Evolutionary conservation across 2,113 vertebrate species (phyloP), one percentile per base, ranked within the genome.

Genomic region (Emydura subglobosa): DNA sequence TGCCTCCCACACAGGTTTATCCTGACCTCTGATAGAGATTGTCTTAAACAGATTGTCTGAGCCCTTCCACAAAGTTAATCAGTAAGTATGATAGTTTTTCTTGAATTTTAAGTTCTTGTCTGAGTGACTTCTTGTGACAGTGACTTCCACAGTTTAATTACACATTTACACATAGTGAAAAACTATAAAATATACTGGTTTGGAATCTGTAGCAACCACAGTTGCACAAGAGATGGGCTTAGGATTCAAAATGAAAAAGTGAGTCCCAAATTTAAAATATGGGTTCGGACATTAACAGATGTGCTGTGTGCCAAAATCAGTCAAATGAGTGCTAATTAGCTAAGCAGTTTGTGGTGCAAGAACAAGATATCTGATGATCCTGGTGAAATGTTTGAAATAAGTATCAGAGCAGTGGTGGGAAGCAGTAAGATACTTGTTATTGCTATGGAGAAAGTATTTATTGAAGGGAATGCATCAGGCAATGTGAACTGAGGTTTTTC

Each of bases 291-390:
- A 14, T 51, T 86, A 16, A 1, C 5, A 47, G 78, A 13, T 2
- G 3, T 44, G 12, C 31, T 68, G 22, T 83, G 89, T 84, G 51
- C 31, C 83, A 89, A 25, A 79, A 21, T 44, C 49, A 65, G 42
- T 61, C 50, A 50, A 53, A 24, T 93, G 31, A 65, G 24, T 19
- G 39, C 44, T 89, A 57, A 76, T 68, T 85, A 86, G 65, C 27
- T 74, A 78, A 53, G 54, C 68, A 90, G 31, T 17, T 89, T 59
- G 2, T 27, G 47, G 6, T 7, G 21, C 84, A 44, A 78, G 42
- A 94, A 83, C 4, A 57, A 91, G 85, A 31, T 8, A 83, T 79
- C 81, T 85, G 65, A 31, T 92, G 61, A 61, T 65, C 83, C 31
- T 89, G 27, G 31, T 82, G 34, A 29, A 82, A 49, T 0, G 2